Conservation (phyloP, 2,113 vertebrate genomes). For the Saccopteryx bilineata region DNA sequence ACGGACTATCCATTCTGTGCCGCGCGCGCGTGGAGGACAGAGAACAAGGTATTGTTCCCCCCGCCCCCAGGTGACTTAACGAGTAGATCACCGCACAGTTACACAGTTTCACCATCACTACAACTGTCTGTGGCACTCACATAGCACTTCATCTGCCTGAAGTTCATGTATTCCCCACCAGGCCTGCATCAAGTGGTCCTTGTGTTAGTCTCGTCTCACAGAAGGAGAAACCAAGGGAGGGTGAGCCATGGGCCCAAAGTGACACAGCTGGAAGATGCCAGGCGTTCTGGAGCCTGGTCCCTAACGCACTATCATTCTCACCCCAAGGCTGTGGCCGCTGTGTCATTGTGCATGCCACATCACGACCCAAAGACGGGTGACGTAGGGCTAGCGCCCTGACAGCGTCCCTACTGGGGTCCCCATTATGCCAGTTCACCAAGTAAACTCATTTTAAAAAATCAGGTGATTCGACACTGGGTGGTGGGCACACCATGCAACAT, state of each 20-base stretch:
- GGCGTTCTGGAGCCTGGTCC: not conserved
- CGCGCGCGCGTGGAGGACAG: not conserved
- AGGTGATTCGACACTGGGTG: too few species aligned
- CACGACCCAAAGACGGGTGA: not conserved
- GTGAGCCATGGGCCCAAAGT: not conserved
- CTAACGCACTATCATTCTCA: not conserved
- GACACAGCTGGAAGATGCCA: not conserved
- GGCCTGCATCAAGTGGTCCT: rapidly evolving
- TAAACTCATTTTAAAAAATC: not conserved
- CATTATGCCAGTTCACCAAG: not conserved
- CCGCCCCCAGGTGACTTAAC: not conserved
- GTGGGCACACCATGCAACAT: too few species aligned
- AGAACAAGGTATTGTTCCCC: not conserved
- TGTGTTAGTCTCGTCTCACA: not conserved
- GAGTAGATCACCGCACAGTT: not conserved
- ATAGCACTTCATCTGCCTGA: rapidly evolving
- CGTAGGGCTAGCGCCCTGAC: not conserved
- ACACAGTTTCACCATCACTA: rapidly evolving
- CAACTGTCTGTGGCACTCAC: not conserved
- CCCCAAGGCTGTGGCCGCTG: not conserved
- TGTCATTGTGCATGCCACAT: not conserved
- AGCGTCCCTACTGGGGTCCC: not conserved
- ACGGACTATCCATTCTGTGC: not conserved
- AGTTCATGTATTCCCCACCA: too few species aligned
- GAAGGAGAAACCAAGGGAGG: not conserved